Evolutionary conservation across 2,888 invertebrate species (phyloP), one percentile per base, ranked within the genome.

Genomic region (Melanostoma mellinum): DNA sequence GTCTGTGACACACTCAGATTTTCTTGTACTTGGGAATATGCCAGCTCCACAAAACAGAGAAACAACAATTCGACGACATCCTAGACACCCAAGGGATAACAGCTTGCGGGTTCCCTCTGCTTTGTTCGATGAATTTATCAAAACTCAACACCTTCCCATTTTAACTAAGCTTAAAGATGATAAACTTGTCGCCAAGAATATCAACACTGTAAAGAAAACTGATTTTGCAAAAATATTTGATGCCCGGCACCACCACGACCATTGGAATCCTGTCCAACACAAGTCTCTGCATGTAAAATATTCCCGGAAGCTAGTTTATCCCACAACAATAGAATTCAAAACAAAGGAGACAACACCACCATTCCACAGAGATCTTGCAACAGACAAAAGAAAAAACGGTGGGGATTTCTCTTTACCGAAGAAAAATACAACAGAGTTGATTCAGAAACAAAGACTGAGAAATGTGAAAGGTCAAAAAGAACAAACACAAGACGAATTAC

Each of bases 231-330:
- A 87, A 0, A 80, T 87, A 3, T 88, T 91, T 6, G 88, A 90
- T 48, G 88, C 88, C 0, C 88, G 91, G 0, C 91, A 91, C 73
- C 91, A 91, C 85, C 91, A 91, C 72, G 90, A 89, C 68, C 91
- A 91, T 76, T 88, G 88, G 87, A 86, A 89, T 40, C 88, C 89
- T 1, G 89, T 88, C 0, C 89, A 91, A 63, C 86, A 87, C 33
- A 89, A 89, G 36, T 50, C 55, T 0, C 87, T 91, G 0, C 82
- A 88, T 72, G 89, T 91, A 1, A 88, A 88, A n/a, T 91, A 91
- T 61, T 87, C 88, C 36, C 85, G 88, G 0, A 87, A 88, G 53
- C 85, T 89, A 0, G 87, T 89, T 0, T 60, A 85, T 5, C 88
- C 90, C 0, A 86, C 88, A 79, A 86, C 86, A 4, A 87, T 88